Evolutionary conservation across 2,888 invertebrate species (phyloP), one percentile per base, ranked within the genome.

Genomic region (Hedychridium roseum): DNA sequence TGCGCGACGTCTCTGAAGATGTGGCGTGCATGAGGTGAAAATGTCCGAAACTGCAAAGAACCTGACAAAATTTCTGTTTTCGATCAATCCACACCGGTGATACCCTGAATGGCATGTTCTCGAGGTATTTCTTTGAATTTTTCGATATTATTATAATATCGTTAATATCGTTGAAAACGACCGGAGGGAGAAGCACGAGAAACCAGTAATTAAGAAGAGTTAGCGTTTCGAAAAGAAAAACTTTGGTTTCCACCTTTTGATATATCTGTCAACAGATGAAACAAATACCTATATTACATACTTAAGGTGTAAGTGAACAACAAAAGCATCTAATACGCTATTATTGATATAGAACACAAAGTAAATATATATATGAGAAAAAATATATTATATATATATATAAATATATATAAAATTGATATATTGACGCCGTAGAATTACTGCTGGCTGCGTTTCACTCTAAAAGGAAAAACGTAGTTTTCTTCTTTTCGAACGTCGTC

Each of bases 31-130:
- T 53, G 57, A 28, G 47, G 53, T 46, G 57, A 54, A 64, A 64
- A 60, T 68, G 67, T 64, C 66, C 65, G 55, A 58, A 60, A 54
- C 55, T 54, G 60, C 62, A 62, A 57, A 50, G 44, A 50, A 51
- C 54, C 56, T 39, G 64, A 66, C 70, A 70, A 73, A 77, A 76
- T 72, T 76, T 73, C 73, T 68, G 68, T 78, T 76, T 78, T 66
- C 74, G 78, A 76, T 70, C 69, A 66, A 75, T 69, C 68, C 74
- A 76, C 73, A 74, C 74, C 76, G 88, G 88, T 87, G 83, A 84
- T 85, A 88, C 88, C 88, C 88, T 87, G 86, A 86, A 84, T 86
- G 88, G 89, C 88, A 88, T 76, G 73, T 79, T 64, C 64, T 64
- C 54, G 65, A 69, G 52, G 64, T 55, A 59, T 67, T 67, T 64